Conservation (phyloP, 2,888 invertebrate species). For the Drosophila ezoana region DNA sequence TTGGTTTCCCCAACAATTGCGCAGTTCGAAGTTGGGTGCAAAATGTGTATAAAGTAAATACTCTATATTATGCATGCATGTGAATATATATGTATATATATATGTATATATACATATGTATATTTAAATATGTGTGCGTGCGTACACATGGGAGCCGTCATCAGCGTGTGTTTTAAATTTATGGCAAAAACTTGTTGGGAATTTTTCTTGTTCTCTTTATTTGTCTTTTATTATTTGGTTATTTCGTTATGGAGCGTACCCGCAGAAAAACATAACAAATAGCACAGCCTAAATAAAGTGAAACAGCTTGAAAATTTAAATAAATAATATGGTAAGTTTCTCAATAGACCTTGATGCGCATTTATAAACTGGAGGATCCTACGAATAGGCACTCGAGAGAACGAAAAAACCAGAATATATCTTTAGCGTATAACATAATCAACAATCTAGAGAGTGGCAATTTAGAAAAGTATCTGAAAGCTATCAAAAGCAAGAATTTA, state of each 20-base stretch:
- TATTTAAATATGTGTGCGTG: constrained; percentile 10
- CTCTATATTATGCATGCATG: constrained; percentile 20
- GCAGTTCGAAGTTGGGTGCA: constrained; percentile 42
- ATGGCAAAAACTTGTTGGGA: constrained; percentile 54
- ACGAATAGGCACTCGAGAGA: background rate
- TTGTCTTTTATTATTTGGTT: constrained; percentile 5
- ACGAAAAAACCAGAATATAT: too few relatives aligned
- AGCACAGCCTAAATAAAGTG: constrained; percentile 9
- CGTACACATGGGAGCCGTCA: constrained; percentile 49
- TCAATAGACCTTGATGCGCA: constrained; percentile 16
- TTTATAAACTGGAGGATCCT: constrained; percentile 4
- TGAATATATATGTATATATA: constrained; percentile 1
- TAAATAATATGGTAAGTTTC: constrained; percentile 23
- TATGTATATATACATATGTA: background rate
- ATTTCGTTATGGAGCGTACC: constrained; percentile 2
- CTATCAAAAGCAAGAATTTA: background rate
- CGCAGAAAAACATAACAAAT: constrained; percentile 15
- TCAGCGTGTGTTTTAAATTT: constrained; percentile 57
- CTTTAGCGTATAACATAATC: too few relatives aligned
- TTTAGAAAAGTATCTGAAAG: background rate
- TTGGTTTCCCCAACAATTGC: constrained; percentile 24
- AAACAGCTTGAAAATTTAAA: constrained; percentile 17
- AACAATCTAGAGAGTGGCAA: too few relatives aligned
- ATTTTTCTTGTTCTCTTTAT: constrained; percentile 6
- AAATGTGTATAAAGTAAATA: constrained; percentile 35